A percentile compares a stretch with the other conserved stretches of the same genome.
These are phyloP conservation scores for Nymphalis urticae DNA, from an alignment of 2,888 invertebrate species.

Conservation along the genomic window DNA sequence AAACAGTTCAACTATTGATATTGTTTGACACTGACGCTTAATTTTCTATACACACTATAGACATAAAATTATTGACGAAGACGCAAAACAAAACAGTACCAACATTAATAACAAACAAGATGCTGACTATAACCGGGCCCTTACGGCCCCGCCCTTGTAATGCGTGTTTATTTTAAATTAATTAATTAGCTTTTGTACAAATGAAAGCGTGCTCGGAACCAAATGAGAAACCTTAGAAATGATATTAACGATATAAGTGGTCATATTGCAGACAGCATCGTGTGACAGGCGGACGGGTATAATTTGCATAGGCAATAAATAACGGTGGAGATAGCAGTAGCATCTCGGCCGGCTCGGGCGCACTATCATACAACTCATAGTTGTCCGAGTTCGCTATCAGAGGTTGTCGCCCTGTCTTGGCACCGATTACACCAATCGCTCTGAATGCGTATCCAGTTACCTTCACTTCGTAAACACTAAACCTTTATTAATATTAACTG, in stretches of 20 bases:
- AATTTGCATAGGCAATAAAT: slow-evolving; percentile 74
- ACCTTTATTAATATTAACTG: slow-evolving; percentile 1
- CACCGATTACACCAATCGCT: slow-evolving; percentile 56
- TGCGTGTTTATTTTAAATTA: no score
- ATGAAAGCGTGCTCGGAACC: background rate
- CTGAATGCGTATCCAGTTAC: slow-evolving; percentile 43
- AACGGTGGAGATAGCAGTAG: slow-evolving; percentile 60
- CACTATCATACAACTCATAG: slow-evolving; percentile 47
- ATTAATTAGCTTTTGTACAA: background rate
- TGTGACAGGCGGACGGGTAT: slow-evolving; percentile 52
- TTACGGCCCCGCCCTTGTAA: no score
- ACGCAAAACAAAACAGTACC: no score
- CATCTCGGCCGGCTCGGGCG: slow-evolving; percentile 54
- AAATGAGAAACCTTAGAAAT: slow-evolving; percentile 8
- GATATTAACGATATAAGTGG: slow-evolving; percentile 41
- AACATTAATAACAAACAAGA: no score
- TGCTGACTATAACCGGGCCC: no score
- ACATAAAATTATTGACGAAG: no score
- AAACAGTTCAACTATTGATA: no score
- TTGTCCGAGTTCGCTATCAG: slow-evolving; percentile 58
- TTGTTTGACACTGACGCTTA: no score
- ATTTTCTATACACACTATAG: no score
- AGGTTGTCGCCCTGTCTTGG: slow-evolving; percentile 74
- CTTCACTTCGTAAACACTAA: slow-evolving; percentile 37
- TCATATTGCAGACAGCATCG: slow-evolving; percentile 43